Base-by-base conservation (phyloP, 2,888 invertebrate species). In the Pristionchus fissidentatus region DNA sequence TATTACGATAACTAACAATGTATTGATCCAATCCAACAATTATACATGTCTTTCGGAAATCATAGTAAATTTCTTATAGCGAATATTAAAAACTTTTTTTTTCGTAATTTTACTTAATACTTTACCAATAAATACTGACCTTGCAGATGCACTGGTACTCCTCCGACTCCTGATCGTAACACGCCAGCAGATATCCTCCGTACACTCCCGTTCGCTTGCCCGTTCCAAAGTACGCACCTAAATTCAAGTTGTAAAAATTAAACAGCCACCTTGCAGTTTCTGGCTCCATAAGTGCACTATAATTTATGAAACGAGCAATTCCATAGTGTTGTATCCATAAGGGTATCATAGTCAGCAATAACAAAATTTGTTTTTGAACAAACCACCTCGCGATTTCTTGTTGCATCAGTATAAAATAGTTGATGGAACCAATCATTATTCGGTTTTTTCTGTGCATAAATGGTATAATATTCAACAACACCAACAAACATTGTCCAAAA, bases 121-220 rank as follows among this genome's bases (percentile, higher is more conserved):
- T 32, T 0, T 35, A 22, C 79, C 35, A 15, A n/a, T 8, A 22
- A 22, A 15, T 46, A 43, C 87, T 87, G 93, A 96, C 96, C 94
- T 97, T 97, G 92, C 97, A 97, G 88, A 97, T 95, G 87, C 95
- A 95, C 93, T 99, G 98, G 94, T 95, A 98, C 92, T 96, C 95
- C 92, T 99, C 98, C 91, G 95, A 95, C 83, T 95, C 95, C 19
- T 95, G 95, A 92, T 98, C 97, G 93, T 97, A 96, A 93, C 97
- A 97, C 0, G 96, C 98, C 82, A 99, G 94, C 84, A 99, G 94
- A 93, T 97, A 99, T 13, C 98, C 98, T 19, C 99, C 99, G 93
- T 96, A 98, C 19, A 94, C 95, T 2, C 98, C 98, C 0, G 97
- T 96, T 73, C 99, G 94, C 93, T 96, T 96, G 26, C 99, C 99